phyloP scores from a whole-genome alignment of 2,113 vertebrate genomes.

The Eudyptes chrysolophus region DNA sequence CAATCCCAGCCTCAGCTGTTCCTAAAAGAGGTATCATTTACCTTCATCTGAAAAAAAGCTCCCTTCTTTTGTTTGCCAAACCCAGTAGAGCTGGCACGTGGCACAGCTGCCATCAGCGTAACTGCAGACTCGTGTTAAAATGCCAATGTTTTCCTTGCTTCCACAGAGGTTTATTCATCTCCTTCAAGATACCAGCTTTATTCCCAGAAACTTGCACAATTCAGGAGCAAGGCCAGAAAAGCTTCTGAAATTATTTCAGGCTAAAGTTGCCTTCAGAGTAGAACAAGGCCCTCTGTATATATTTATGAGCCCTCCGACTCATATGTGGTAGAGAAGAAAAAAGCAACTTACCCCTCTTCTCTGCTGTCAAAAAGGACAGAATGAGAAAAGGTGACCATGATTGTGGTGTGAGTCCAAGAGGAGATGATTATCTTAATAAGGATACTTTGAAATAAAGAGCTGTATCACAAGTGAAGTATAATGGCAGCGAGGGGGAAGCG shows the following conservation, averaged over 20 bases:
- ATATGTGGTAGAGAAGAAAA: neutral
- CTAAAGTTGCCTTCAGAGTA: neutral
- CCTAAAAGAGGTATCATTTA: neutral
- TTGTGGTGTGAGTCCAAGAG: neutral
- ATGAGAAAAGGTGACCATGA: neutral
- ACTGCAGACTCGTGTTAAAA: fast-evolving
- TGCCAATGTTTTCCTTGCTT: neutral
- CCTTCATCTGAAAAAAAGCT: neutral
- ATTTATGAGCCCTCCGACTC: neutral
- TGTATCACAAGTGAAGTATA: neutral
- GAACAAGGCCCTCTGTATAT: neutral
- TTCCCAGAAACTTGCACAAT: neutral
- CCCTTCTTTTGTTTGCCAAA: neutral
- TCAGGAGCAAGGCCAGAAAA: neutral
- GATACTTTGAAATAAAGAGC: neutral
- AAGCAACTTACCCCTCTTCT: neutral
- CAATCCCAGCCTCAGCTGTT: neutral
- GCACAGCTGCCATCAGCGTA: neutral
- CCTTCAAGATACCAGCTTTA: neutral
- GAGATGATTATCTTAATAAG: neutral
- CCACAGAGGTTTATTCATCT: neutral
- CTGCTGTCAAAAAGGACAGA: neutral
- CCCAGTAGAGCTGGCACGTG: neutral
- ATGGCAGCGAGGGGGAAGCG: neutral
- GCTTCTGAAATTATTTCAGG: neutral